Conservation (phyloP, 1,140 invertebrate species). For the Phymorhynchus buccinoides region DNA sequence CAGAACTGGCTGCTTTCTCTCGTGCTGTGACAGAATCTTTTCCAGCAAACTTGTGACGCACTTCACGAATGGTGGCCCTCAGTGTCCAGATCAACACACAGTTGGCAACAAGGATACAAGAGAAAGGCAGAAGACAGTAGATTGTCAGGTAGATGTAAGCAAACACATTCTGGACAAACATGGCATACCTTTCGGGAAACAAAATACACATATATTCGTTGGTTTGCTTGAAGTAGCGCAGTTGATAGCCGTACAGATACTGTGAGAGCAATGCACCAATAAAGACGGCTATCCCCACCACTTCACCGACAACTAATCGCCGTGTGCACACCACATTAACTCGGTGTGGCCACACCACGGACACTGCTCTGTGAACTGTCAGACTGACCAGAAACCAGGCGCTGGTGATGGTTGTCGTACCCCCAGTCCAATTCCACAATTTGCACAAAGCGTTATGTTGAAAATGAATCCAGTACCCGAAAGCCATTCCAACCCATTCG, state of each 20-base stretch:
- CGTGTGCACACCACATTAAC: not conserved
- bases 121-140: not conserved
- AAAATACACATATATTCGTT: not conserved
- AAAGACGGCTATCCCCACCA: too few species aligned
- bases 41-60: not conserved
- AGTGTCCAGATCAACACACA: not conserved
- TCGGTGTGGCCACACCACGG: slow-evolving; percentile 30
- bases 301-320: not conserved
- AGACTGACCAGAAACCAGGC: slow-evolving; percentile 45
- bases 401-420: not conserved
- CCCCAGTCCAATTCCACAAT: slow-evolving; percentile 19
- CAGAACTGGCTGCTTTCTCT: not conserved
- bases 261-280: not conserved
- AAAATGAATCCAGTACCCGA: slow-evolving; percentile 18
- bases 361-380: slow-evolving; percentile 40
- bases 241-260: not conserved
- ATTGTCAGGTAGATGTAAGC: not conserved
- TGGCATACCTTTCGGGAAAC: not conserved
- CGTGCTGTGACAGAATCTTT: not conserved
- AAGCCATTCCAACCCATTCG: not conserved
- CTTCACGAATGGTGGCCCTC: not conserved
- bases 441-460: slow-evolving; percentile 12
- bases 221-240: not conserved
- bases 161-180: not conserved
- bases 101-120: not conserved